phyloP scores from a whole-genome alignment of 2,797 vertebrate genomes.

The Acanthornis magna region DNA sequence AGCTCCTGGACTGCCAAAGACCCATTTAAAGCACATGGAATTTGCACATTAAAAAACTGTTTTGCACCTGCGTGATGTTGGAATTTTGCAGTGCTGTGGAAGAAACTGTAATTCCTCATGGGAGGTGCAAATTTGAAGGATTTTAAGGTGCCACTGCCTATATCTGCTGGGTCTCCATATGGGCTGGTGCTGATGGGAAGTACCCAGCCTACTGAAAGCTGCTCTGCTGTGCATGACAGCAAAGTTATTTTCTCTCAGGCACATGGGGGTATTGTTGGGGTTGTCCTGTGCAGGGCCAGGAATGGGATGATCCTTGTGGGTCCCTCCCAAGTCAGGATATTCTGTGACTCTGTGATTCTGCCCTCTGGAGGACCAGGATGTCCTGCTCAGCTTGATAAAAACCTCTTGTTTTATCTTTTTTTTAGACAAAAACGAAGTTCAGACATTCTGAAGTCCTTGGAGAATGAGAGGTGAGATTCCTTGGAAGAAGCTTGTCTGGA shows the following conservation, averaged over 20 bases:
- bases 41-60: neutral
- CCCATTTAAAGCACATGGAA: neutral
- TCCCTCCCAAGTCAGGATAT: neutral
- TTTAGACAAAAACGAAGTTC: constrained; percentile 87
- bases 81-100: neutral
- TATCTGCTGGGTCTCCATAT: neutral
- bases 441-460: constrained; percentile 88
- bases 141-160: neutral
- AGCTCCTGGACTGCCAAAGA: neutral
- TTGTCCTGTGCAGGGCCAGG: neutral
- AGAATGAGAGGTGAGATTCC: constrained; percentile 87
- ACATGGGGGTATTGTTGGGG: neutral
- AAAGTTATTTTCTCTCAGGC: neutral
- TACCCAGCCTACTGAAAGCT: neutral
- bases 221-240: neutral
- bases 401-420: neutral
- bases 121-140: neutral
- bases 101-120: neutral
- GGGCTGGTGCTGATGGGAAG: neutral
- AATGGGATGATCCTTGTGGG: neutral
- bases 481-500: neutral
- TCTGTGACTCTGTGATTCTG: neutral
- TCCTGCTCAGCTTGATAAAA: neutral
- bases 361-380: neutral
- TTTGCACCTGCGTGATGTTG: neutral